A percentile compares a stretch with the other conserved stretches of the same genome.
Evolutionary conservation across 1,140 invertebrate species (phyloP).

Genomic region (Drosophila quadrilineata): DNA sequence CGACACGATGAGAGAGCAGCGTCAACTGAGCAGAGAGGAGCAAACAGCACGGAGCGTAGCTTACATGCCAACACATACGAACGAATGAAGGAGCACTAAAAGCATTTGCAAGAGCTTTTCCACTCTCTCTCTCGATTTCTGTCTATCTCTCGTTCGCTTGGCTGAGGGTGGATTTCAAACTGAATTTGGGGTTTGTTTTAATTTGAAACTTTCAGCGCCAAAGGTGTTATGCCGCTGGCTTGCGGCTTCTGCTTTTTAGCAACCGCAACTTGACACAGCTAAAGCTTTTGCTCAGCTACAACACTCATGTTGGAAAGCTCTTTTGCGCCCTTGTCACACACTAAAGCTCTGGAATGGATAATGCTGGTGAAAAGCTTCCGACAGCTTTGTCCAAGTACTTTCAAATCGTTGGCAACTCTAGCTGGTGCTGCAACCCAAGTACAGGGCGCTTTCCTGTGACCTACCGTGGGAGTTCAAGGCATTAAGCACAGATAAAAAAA

Average conservation of each 20-base stretch:
- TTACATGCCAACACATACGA: slow-evolving; percentile 62
- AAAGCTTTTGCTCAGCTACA: neutral
- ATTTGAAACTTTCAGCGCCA: slow-evolving; percentile 29
- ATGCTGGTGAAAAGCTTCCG: neutral
- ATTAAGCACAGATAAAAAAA: slow-evolving; percentile 21
- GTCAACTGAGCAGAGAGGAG: slow-evolving; percentile 11
- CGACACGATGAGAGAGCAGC: slow-evolving; percentile 10
- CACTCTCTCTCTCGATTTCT: slow-evolving; percentile 21
- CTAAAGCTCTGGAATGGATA: slow-evolving; percentile 1
- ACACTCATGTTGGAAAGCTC: neutral
- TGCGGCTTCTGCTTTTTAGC: slow-evolving; percentile 24
- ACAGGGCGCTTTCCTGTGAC: neutral
- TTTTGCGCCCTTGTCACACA: neutral
- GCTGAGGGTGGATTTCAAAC: slow-evolving; percentile 36
- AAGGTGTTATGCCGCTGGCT: neutral
- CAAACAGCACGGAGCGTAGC: slow-evolving; percentile 21
- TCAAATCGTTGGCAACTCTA: slow-evolving; percentile 34
- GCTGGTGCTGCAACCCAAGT: slow-evolving; percentile 17
- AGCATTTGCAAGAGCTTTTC: slow-evolving; percentile 27
- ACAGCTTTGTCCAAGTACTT: neutral
- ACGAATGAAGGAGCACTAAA: no score
- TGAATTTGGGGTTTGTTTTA: slow-evolving; percentile 45
- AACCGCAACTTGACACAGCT: no score
- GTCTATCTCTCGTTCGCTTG: no score
- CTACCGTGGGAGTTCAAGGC: neutral